Evolutionary conservation across 2,797 vertebrate genomes (phyloP).

Genomic region (Glyptemys insculpta): DNA sequence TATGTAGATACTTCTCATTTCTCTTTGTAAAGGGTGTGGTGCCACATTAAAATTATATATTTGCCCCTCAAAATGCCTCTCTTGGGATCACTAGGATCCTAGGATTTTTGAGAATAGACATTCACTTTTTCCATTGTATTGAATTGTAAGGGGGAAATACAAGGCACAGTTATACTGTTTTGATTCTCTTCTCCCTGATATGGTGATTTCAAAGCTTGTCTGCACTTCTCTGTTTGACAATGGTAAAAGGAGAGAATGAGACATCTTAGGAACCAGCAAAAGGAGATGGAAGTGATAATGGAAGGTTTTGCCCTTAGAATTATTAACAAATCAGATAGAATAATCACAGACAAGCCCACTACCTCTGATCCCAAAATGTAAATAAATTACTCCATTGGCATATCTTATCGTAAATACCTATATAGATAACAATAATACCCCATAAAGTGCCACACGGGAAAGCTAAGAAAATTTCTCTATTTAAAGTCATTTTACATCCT

Average conservation of each 20-base stretch:
- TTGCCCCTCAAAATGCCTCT: background rate
- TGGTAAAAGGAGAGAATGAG: background rate
- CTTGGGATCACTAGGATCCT: background rate
- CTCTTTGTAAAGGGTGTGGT: background rate
- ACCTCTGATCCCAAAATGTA: background rate
- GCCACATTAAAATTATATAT: background rate
- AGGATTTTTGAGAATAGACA: background rate
- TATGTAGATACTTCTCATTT: background rate
- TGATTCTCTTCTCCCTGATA: background rate
- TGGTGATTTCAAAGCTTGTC: background rate
- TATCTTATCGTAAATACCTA: background rate
- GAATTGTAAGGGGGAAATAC: background rate
- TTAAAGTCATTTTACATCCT: background rate
- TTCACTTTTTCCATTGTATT: background rate
- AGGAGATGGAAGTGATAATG: background rate
- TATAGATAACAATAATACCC: background rate
- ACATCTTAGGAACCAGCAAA: background rate
- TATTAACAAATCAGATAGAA: background rate
- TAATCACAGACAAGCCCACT: background rate
- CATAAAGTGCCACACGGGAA: background rate
- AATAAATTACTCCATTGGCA: background rate
- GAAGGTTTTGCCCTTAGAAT: background rate
- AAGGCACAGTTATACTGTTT: background rate
- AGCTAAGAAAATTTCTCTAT: background rate
- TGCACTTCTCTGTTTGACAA: background rate